Evolutionary conservation across 2,113 vertebrate species (phyloP).

Genomic region (Gnathonemus echidnorhynchus): DNA sequence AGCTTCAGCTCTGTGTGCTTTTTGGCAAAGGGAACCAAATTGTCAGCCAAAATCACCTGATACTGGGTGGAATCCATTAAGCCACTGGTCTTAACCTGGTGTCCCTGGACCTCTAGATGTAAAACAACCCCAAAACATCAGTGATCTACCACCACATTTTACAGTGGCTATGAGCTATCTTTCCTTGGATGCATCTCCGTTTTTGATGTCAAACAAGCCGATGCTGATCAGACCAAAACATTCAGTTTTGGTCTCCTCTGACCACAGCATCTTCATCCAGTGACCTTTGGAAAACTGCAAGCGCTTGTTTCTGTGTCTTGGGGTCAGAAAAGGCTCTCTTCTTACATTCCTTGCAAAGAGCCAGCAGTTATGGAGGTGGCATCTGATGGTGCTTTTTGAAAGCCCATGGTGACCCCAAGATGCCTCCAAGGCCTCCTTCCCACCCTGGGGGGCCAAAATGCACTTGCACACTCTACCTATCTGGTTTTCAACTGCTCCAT

Average conservation of each 20-base stretch:
- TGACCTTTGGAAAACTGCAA: not conserved
- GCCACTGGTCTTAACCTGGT: not conserved
- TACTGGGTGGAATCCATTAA: not conserved
- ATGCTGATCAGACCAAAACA: not conserved
- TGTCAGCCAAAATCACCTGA: not conserved
- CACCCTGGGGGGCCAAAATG: not conserved
- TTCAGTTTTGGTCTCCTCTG: not conserved
- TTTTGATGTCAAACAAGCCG: not conserved
- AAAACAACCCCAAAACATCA: constrained; percentile 1
- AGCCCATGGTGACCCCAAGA: not conserved
- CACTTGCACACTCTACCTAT: not conserved
- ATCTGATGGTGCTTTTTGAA: not conserved
- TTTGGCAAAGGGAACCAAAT: not conserved
- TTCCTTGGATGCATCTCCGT: not conserved
- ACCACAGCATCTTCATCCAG: not conserved
- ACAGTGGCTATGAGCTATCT: not conserved
- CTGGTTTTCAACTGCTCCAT: not conserved
- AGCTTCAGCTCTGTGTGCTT: not conserved
- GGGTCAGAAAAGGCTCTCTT: not conserved
- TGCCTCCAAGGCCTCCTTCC: not conserved
- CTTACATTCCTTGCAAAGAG: not conserved
- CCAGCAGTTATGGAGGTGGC: not conserved
- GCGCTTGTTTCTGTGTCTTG: not conserved
- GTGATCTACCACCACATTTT: not conserved
- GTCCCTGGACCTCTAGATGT: not conserved